Base-by-base conservation (phyloP, 1,140 invertebrate species). In the Brachionus rotundiformis region DNA sequence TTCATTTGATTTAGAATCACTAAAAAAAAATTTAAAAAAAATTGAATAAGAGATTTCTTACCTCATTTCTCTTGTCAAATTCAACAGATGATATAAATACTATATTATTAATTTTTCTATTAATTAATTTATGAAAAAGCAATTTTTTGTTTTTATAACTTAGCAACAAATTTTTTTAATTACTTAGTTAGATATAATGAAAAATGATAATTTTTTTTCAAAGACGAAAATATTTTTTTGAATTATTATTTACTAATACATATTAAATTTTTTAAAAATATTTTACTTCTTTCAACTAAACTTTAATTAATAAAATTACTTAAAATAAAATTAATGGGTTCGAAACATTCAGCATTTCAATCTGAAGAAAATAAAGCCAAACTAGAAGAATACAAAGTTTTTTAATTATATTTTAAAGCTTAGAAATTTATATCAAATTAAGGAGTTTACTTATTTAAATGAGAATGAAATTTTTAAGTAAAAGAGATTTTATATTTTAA, bases 391-490 rank as follows among this genome's bases (percentile, higher is more conserved):
- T 65, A 65, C 31, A 10, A 65, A 65, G 61, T 65, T 13, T 11
- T 54, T 7, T 19, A 25, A 19, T 54, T 54, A 54, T 39, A 10
- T 39, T 39, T 39, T 11, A 39, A 39, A 39, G 33, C 3, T 5
- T n/a, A 5, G 19, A 54, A 7, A 2, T n/a, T 54, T 1, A 23
- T 54, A 16, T 13, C n/a, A 23, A 27, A 8, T 29, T 13, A 13
- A 71, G 65, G 19, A 71, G 39, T 19, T 33, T 23, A 71, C 65
- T 16, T 71, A 71, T 29, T 73, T 73, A 25, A 44, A 19, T 2
- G 27, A 19, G 44, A 11, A 73, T 19, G 68, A 73, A 73, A 71
- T 71, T 41, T 71, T 71, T 10, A 73, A 73, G 68, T 44, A 44
- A 44, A 25, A 33, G 1, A 13, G 13, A 13, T 7, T 10, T 16